Conservation (phyloP, 2,113 vertebrate species). For the Myiopsitta monachus region DNA sequence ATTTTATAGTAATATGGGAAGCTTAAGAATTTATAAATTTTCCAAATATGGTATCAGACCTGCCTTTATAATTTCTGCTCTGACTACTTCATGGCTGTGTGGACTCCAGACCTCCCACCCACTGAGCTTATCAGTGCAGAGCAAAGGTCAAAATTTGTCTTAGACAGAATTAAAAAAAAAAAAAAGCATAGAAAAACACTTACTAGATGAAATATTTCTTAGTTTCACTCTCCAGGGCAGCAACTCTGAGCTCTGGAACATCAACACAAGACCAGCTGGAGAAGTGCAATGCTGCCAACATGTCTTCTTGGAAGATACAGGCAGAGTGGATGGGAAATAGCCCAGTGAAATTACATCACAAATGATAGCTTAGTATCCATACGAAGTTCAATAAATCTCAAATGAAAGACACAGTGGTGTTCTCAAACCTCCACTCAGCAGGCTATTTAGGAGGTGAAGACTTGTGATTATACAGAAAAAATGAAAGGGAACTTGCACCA, state of each 20-base stretch:
- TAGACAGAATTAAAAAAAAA: background rate
- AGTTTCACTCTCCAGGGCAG: background rate
- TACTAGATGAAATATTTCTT: background rate
- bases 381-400: background rate
- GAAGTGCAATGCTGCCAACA: background rate
- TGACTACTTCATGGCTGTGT: background rate
- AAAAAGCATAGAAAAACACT: background rate
- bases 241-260: background rate
- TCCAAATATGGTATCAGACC: background rate
- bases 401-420: background rate
- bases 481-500: background rate
- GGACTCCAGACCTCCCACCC: background rate
- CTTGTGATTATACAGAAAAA: background rate
- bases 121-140: background rate
- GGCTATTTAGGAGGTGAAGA: background rate
- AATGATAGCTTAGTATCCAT: background rate
- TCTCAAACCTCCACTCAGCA: background rate
- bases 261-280: background rate
- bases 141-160: background rate
- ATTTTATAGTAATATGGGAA: background rate
- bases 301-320: background rate
- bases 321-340: background rate
- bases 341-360: background rate
- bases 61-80: background rate
- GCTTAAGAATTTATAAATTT: background rate